phyloP scores from a whole-genome alignment of 2,888 invertebrate species.

The Cryptus viduatorius region DNA sequence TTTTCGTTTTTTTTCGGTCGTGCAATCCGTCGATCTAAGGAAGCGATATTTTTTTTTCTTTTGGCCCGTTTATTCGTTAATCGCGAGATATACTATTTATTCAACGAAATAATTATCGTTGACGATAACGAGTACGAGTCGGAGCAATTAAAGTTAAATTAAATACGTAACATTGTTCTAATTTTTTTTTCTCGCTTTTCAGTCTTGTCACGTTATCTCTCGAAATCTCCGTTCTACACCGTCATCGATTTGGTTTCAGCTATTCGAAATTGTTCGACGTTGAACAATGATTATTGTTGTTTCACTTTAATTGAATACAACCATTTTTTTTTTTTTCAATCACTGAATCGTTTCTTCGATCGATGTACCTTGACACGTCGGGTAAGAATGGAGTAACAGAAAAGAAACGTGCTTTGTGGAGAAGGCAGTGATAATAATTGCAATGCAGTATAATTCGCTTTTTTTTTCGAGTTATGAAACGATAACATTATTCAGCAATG shows the following conservation, averaged over 20 bases:
- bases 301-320: too few relatives aligned
- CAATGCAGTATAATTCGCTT: slow-evolving; percentile 30
- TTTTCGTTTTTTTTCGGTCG: slow-evolving; percentile 26
- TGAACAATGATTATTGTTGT: slow-evolving; percentile 6
- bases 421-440: slow-evolving; percentile 64
- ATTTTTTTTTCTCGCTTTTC: slow-evolving; percentile 63
- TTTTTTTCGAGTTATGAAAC: slow-evolving; percentile 12
- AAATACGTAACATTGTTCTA: slow-evolving; percentile 33
- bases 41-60: slow-evolving; percentile 16
- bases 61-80: slow-evolving; percentile 30
- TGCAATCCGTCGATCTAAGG: background rate
- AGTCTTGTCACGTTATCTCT: slow-evolving; percentile 74
- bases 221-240: slow-evolving; percentile 53
- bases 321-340: slow-evolving; percentile 7
- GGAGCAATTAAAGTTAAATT: slow-evolving; percentile 34
- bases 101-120: slow-evolving; percentile 37
- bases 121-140: slow-evolving; percentile 53
- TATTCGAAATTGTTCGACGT: slow-evolving; percentile 48
- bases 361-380: slow-evolving; percentile 11
- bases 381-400: slow-evolving; percentile 35
- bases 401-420: slow-evolving; percentile 63
- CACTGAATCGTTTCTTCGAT: slow-evolving; percentile 15
- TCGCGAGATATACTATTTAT: slow-evolving; percentile 23
- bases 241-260: slow-evolving; percentile 59
- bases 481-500: slow-evolving; percentile 6